A percentile compares a stretch with the other conserved stretches of the same genome.
These are phyloP conservation scores for Bugula neritina DNA, from an alignment of 2,888 invertebrate species.

Conservation along the genomic window DNA sequence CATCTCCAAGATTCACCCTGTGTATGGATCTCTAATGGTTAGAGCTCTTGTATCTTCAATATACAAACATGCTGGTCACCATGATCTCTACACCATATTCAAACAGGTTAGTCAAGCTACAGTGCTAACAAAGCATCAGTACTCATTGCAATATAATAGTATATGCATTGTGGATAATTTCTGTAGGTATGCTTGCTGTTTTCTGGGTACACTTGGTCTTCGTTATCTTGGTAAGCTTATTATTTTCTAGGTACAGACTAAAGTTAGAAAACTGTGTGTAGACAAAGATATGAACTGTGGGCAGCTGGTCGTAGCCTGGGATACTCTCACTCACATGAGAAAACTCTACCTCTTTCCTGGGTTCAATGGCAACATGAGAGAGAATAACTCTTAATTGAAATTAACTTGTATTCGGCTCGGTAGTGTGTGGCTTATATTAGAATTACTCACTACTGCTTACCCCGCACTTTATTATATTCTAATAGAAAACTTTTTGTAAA, in stretches of 20 bases:
- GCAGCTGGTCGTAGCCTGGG: background rate
- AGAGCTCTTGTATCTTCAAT: background rate
- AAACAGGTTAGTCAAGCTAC: background rate
- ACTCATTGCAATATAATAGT: too few species aligned
- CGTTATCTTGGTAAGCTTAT: background rate
- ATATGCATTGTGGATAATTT: too few species aligned
- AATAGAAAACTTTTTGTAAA: too few species aligned
- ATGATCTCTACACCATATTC: background rate
- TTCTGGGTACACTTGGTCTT: too few species aligned
- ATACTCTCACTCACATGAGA: slow-evolving; percentile 1
- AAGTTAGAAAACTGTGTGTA: background rate
- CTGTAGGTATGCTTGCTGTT: too few species aligned
- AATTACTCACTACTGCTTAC: too few species aligned
- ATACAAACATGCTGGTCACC: background rate
- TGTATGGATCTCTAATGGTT: background rate
- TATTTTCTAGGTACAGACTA: background rate
- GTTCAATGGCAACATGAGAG: background rate
- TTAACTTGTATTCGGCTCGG: background rate
- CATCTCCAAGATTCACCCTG: background rate
- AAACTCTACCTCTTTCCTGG: slow-evolving; percentile 12
- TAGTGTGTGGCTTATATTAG: background rate
- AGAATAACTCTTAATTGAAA: background rate
- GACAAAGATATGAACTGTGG: background rate
- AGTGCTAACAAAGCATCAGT: too few species aligned
- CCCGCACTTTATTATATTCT: too few species aligned